Base-by-base conservation (phyloP, 2,888 invertebrate genomes). In the Epinotia demarniana region DNA sequence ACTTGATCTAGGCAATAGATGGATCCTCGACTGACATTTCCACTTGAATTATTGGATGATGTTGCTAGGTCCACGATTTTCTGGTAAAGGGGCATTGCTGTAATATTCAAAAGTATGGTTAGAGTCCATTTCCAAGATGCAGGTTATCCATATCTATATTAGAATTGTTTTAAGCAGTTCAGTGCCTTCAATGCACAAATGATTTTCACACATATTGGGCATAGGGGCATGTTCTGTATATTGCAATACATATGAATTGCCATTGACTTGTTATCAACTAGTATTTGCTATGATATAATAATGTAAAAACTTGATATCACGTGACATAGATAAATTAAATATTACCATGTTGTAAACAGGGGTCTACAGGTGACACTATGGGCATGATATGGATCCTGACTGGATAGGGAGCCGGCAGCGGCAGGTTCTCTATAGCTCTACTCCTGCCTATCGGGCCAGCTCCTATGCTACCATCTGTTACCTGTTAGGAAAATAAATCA, bases 381-480 rank as follows among this genome's bases (percentile, higher is more conserved):
- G 97, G 97, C n/a, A 97, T 90, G 12, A 97, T 92, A 83, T 96
- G 97, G 78, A 99, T 94, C 90, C 97, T 97, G 68, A 97, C 97
- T 13, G 97, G 97, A 95, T 97, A 97, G 12, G 97, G 94, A 82
- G 97, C 97, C 8, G 97, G 97, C 49, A 98, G 87, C 46, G 97
- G 97, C 80, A 96, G 95, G 33, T 89, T 87, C 79, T 91, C 89
- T 58, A 92, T 88, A 62, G 92, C 90, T n/a, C 90, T 87, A 77
- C 84, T 89, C 69, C 93, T 86, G 64, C 93, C 91, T 49, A 92
- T 89, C 2, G 91, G 78, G 23, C 93, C 93, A 16, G 90, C 88
- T 3, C 94, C 93, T 80, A 88, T 86, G 79, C 86, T 92, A 27
- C 94, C 94, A 89, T 94, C 94, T 76, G 94, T 94, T 43, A 94